Conservation (phyloP, 2,888 invertebrate genomes). For the Onthophagus sagittarius region DNA sequence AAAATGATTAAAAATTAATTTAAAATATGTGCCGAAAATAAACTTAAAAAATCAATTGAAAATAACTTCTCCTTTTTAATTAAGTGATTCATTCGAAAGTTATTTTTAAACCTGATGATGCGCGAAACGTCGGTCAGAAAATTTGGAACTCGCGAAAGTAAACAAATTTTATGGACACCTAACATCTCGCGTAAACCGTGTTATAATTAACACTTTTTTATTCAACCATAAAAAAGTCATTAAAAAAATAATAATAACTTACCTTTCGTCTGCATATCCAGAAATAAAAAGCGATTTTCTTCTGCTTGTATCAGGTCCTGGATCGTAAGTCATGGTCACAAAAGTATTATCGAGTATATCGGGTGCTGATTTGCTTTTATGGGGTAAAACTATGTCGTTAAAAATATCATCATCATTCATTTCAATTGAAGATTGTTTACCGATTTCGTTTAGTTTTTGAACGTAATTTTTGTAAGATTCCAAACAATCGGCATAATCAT, state of each 20-base stretch:
- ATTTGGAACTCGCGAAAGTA: no score
- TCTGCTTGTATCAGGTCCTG: constrained; percentile 51
- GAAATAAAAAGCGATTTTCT: constrained; percentile 53
- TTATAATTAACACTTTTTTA: no score
- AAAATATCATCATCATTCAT: constrained; percentile 44
- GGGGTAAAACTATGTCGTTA: constrained; percentile 43
- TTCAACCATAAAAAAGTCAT: background rate
- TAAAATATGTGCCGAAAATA: no score
- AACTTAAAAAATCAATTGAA: no score
- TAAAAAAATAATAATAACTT: constrained; percentile 2
- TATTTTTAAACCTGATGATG: background rate
- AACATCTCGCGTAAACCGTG: no score
- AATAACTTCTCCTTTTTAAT: background rate
- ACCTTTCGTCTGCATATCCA: constrained; percentile 30
- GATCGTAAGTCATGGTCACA: constrained; percentile 47
- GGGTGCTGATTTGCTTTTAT: constrained; percentile 56
- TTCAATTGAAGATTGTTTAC: constrained; percentile 32
- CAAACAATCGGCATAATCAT: constrained; percentile 60
- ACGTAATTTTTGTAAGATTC: constrained; percentile 21
- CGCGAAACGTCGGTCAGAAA: no score
- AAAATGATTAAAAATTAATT: no score
- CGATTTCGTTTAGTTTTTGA: constrained; percentile 15
- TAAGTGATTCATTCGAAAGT: background rate
- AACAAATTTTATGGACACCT: no score
- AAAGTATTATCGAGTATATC: constrained; percentile 49